phyloP scores from a whole-genome alignment of 1,140 invertebrate genomes.

The Aphelinus atriplicis region DNA sequence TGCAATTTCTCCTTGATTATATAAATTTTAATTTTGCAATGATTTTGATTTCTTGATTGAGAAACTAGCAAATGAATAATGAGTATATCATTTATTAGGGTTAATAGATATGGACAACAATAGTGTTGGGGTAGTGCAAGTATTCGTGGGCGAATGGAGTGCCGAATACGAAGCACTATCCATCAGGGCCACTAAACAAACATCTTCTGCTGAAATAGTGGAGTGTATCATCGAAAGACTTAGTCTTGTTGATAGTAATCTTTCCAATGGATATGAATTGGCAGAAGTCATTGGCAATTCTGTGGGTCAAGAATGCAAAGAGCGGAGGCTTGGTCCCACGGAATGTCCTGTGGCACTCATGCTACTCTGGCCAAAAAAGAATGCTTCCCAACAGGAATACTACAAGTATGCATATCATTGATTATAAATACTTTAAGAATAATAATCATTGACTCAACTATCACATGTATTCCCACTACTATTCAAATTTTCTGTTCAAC shows the following conservation, averaged over 20 bases:
- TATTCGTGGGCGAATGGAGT: conserved; percentile 90
- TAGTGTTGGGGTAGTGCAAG: conserved; percentile 71
- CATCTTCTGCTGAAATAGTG: conserved; percentile 89
- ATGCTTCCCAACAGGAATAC: conserved; percentile 65
- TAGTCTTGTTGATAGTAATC: conserved; percentile 73
- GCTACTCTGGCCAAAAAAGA: conserved; percentile 88
- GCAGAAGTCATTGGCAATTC: conserved; percentile 89
- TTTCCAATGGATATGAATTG: conserved; percentile 82
- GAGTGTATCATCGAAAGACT: conserved; percentile 84
- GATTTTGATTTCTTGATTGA: conserved; percentile 11
- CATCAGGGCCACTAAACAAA: conserved; percentile 92
- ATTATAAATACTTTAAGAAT: conserved; percentile 50
- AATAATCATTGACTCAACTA: too few species aligned
- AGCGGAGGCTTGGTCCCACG: conserved; percentile 82
- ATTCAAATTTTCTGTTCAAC: too few species aligned
- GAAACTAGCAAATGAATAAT: neutral
- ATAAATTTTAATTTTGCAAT: conserved; percentile 10
- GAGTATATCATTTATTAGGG: conserved; percentile 49
- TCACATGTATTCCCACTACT: too few species aligned
- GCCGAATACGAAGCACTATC: conserved; percentile 89
- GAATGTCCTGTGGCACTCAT: conserved; percentile 94
- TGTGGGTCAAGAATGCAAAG: conserved; percentile 89
- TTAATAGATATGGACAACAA: conserved; percentile 62
- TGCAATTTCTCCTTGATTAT: conserved; percentile 5
- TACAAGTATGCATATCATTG: conserved; percentile 64